phyloP scores from a whole-genome alignment of 1,140 invertebrate genomes.

The Macrobrachium rosenbergii region DNA sequence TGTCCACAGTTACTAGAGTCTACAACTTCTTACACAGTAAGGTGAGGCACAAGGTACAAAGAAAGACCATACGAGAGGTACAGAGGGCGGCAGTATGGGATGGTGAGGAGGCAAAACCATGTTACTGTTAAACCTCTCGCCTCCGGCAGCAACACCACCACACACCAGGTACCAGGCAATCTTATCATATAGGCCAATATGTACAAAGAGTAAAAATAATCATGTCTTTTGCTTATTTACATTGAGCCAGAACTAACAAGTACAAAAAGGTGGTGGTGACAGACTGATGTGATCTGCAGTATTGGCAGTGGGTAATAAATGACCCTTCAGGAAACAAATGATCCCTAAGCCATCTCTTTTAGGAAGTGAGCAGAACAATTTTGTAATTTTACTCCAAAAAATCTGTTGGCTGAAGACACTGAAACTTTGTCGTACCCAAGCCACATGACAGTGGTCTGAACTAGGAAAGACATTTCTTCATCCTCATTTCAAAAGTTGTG shows the following conservation, averaged over 20 bases:
- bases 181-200: constrained; percentile 51
- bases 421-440: too few species aligned
- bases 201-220: constrained; percentile 62
- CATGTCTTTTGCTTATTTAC: constrained; percentile 63
- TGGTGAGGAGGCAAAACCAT: constrained; percentile 1
- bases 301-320: constrained; percentile 18
- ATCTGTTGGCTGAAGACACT: too few species aligned
- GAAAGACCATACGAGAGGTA: constrained; percentile 57
- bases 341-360: constrained; percentile 6
- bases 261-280: constrained; percentile 39
- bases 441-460: too few species aligned
- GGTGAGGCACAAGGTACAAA: constrained; percentile 58
- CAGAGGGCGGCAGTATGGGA: constrained; percentile 41
- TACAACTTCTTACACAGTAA: constrained; percentile 55
- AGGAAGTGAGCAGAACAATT: too few species aligned
- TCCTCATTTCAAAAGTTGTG: background rate
- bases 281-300: constrained; percentile 39
- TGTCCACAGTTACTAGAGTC: constrained; percentile 35
- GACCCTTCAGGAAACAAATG: constrained; percentile 13
- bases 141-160: constrained; percentile 32
- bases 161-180: constrained; percentile 53
- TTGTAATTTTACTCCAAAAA: too few species aligned
- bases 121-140: constrained; percentile 15
- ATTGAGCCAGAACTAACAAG: constrained; percentile 58
- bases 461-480: background rate